A percentile compares a stretch with the other conserved stretches of the same genome.
These are phyloP conservation scores for Calypte anna DNA, from an alignment of 2,113 vertebrate species.

Conservation along the genomic window DNA sequence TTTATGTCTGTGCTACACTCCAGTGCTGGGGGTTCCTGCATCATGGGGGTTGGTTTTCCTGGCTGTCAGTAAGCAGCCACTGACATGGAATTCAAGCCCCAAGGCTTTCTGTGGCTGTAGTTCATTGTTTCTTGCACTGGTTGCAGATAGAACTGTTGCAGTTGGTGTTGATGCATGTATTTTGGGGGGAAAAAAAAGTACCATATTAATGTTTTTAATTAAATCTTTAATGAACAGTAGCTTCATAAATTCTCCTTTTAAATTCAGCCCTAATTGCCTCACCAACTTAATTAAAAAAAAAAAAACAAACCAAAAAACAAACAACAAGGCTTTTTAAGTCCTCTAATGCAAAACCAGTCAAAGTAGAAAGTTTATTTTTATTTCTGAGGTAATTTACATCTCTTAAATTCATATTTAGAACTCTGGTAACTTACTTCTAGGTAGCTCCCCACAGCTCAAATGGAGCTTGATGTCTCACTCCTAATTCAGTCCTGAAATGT, in stretches of 20 bases:
- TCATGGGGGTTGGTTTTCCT: neutral
- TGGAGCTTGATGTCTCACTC: neutral
- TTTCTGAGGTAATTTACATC: slow-evolving; percentile 56
- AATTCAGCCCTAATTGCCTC: neutral
- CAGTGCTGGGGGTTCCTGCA: neutral
- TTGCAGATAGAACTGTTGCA: neutral
- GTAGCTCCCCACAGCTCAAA: neutral
- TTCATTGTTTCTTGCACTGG: neutral
- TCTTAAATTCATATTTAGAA: slow-evolving; percentile 31
- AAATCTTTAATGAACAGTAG: neutral
- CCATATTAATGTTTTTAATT: neutral
- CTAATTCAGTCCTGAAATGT: neutral
- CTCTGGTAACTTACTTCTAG: slow-evolving; percentile 13
- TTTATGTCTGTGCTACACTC: neutral
- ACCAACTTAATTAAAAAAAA: neutral
- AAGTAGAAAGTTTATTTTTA: slow-evolving; percentile 56
- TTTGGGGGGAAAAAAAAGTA: neutral
- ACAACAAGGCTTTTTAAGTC: neutral
- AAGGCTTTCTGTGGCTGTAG: neutral
- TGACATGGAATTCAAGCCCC: rapidly evolving
- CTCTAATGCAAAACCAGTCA: slow-evolving; percentile 35
- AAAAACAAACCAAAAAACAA: too few relatives aligned
- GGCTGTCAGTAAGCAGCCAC: neutral
- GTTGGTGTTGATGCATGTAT: neutral
- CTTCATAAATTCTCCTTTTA: neutral